Percentiles rank a stretch among this genome's conserved stretches.
phyloP scores from a whole-genome alignment of 1,140 invertebrate species.

The Chelonus insularis region DNA sequence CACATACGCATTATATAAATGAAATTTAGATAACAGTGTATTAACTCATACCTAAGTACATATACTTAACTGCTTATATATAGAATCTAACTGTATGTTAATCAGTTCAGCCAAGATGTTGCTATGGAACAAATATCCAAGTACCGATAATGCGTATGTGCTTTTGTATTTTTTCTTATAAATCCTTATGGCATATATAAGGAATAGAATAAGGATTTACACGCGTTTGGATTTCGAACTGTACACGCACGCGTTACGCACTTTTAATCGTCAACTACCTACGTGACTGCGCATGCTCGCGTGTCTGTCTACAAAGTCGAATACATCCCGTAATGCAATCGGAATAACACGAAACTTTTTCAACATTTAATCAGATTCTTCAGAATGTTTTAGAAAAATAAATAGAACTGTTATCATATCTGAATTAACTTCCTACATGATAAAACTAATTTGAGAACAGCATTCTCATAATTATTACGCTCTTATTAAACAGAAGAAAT shows the following conservation, averaged over 20 bases:
- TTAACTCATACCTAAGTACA: too few species aligned
- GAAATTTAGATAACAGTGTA: too few species aligned
- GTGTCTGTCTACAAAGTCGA: conserved; percentile 16
- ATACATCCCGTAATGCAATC: not conserved
- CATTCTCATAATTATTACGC: too few species aligned
- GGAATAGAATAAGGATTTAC: conserved; percentile 5
- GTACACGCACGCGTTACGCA: conserved; percentile 26
- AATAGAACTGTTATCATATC: too few species aligned
- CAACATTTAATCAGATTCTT: not conserved
- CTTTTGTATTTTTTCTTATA: conserved; percentile 7
- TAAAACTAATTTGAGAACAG: too few species aligned
- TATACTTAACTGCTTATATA: too few species aligned
- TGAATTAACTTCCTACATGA: too few species aligned
- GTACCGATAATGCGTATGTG: not conserved
- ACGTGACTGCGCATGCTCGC: conserved; percentile 25
- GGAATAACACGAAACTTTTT: not conserved
- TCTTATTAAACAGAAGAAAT: too few species aligned
- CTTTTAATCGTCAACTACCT: conserved; percentile 21
- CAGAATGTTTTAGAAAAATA: not conserved
- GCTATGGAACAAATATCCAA: not conserved
- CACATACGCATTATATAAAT: too few species aligned
- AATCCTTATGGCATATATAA: conserved; percentile 7
- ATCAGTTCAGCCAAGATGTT: not conserved
- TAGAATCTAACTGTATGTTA: too few species aligned
- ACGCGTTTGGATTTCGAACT: conserved; percentile 17